Evolutionary conservation across 1,140 invertebrate species (phyloP), one percentile per base, ranked within the genome.

Genomic region (Chironomus striatipennis): DNA sequence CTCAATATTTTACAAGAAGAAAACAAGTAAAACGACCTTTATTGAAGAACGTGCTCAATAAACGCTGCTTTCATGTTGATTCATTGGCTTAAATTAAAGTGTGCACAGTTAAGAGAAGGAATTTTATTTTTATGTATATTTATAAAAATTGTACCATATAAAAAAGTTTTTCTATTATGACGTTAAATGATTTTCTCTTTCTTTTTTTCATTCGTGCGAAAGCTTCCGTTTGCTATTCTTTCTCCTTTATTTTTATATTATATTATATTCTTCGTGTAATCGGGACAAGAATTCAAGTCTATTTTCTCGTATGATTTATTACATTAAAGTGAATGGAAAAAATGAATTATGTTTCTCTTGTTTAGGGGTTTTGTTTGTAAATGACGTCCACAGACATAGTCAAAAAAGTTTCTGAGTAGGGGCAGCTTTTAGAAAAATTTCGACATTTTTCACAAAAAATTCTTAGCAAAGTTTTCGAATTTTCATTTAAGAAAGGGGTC

Each of bases 11-110:
- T 57, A 57, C n/a, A n/a, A n/a, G 15, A 57, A 57, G 47, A 57
- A n/a, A 57, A 57, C 47, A 47, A 47, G 15, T n/a, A 57, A 57
- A n/a, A 57, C 12, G n/a, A 57, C 47, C 47, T 70, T 70, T 70
- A 70, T 21, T 18, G 65, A 18, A 7, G 20, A 70, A 70, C 65
- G 65, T 70, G 65, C 65, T 70, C 65, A 70, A 70, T 70, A 70
- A 70, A 70, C n/a, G 18, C 47, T 70, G 65, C 18, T 57, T 70
- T 70, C 65, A 70, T 70, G 65, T 70, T 70, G 65, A 70, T 70
- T 70, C 65, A 70, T 20, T 70, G 65, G 65, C 65, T 70, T 21
- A 70, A 70, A 70, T 70, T 70, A 70, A 70, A 70, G 18, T 70
- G 65, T 70, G 18, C 10, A 70, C 47, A 57, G 47, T 57, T n/a